Evolutionary conservation across 1,140 invertebrate species (phyloP).

Genomic region (Drosophila virilis): DNA sequence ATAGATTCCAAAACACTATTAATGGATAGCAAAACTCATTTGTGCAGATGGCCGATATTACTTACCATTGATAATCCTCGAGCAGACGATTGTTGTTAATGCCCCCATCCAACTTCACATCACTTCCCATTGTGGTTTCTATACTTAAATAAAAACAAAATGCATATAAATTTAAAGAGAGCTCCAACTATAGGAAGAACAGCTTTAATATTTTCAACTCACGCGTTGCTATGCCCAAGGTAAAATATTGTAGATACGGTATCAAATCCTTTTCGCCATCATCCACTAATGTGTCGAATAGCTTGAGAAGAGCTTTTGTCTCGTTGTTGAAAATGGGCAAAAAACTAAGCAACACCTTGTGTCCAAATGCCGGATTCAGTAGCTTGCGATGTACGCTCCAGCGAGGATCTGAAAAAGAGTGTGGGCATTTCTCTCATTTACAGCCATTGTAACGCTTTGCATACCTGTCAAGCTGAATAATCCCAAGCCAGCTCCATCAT

Average conservation of each 20-base stretch:
- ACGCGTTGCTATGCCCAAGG: slow-evolving; percentile 71
- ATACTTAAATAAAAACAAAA: not conserved
- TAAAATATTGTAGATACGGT: slow-evolving; percentile 60
- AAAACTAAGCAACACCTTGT: slow-evolving; percentile 74
- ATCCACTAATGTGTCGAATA: slow-evolving; percentile 33
- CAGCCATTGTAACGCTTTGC: not conserved
- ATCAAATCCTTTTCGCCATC: slow-evolving; percentile 57
- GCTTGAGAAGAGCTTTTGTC: slow-evolving; percentile 43
- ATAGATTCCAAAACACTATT: slow-evolving; percentile 69
- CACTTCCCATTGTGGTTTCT: slow-evolving; percentile 79
- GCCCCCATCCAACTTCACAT: slow-evolving; percentile 47
- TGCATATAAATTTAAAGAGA: not conserved
- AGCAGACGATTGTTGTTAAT: slow-evolving; percentile 52
- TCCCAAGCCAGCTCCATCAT: slow-evolving; percentile 69
- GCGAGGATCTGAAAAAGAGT: slow-evolving; percentile 50
- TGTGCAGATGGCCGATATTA: not conserved
- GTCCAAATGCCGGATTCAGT: slow-evolving; percentile 74
- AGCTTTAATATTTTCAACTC: slow-evolving; percentile 25
- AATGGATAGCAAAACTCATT: slow-evolving; percentile 47
- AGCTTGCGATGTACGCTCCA: slow-evolving; percentile 72
- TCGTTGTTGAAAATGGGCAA: slow-evolving; percentile 71
- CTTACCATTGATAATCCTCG: slow-evolving; percentile 70
- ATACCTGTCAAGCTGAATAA: slow-evolving; percentile 66
- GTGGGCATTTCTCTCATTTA: not conserved
- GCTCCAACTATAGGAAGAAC: no score